These are phyloP conservation scores for Menidia menidia DNA, from an alignment of 2,797 vertebrate genomes.

Conservation along the genomic window DNA sequence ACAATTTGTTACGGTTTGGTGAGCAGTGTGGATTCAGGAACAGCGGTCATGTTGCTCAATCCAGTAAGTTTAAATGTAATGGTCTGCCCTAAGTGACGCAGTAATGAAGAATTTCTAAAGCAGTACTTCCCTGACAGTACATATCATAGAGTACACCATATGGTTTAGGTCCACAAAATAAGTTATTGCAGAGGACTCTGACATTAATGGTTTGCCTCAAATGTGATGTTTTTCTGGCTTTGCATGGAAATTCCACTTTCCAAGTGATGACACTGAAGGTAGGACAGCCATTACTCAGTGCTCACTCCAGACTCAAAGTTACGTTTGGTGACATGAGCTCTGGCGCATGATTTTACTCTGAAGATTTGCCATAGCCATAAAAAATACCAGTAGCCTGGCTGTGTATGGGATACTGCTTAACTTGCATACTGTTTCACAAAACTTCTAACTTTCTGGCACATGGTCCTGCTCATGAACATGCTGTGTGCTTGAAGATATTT, in stretches of 20 bases:
- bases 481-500: slow-evolving; percentile 38
- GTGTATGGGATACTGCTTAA: slow-evolving; percentile 1
- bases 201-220: not conserved
- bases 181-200: not conserved
- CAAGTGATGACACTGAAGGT: not conserved
- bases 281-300: slow-evolving; percentile 25
- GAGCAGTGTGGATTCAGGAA: slow-evolving; percentile 53
- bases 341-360: slow-evolving; percentile 26
- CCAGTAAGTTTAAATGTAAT: slow-evolving; percentile 25
- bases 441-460: slow-evolving; percentile 9
- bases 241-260: slow-evolving; percentile 10
- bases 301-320: slow-evolving; percentile 22
- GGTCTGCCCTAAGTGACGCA: slow-evolving; percentile 11
- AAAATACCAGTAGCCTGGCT: not conserved
- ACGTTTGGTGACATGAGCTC: slow-evolving; percentile 33
- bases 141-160: slow-evolving; percentile 7
- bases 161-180: slow-evolving; percentile 8
- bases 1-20: slow-evolving; percentile 71
- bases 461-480: slow-evolving; percentile 7
- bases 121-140: not conserved
- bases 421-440: slow-evolving; percentile 22
- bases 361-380: not conserved
- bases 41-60: slow-evolving; percentile 40
- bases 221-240: not conserved
- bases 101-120: slow-evolving; percentile 14